Evolutionary conservation across 2,888 invertebrate species (phyloP).

Genomic region (Drosophila conformis): DNA sequence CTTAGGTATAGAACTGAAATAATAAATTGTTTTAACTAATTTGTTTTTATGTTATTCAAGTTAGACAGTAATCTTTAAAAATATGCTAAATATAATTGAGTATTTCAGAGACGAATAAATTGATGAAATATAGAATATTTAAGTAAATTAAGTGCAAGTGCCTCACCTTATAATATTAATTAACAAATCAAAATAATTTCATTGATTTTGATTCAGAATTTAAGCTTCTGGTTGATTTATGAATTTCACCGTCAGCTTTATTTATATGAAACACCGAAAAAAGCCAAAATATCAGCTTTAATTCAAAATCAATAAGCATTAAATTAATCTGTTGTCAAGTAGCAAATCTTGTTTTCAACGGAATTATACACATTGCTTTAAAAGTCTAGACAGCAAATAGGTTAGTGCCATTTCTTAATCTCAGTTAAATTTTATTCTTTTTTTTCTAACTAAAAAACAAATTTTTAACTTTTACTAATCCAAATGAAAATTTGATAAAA

Average conservation of each 20-base stretch:
- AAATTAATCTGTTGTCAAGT: neutral
- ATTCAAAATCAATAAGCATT: neutral
- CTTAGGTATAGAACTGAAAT: conserved; percentile 7
- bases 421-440: neutral
- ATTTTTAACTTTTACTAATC: neutral
- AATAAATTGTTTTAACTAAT: conserved; percentile 1
- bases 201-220: neutral
- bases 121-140: neutral
- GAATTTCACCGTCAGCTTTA: conserved; percentile 1
- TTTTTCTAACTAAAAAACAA: neutral
- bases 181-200: neutral
- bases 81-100: neutral
- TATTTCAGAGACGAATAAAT: neutral
- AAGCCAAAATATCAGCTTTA: neutral
- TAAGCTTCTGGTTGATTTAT: conserved; percentile 5
- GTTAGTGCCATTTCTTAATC: neutral
- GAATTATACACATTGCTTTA: neutral
- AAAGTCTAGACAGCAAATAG: neutral
- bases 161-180: too few species aligned
- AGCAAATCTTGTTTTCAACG: conserved; percentile 8
- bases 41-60: neutral
- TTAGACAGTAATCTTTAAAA: neutral
- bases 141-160: neutral
- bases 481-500: neutral
- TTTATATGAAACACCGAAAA: neutral